Conservation (phyloP, 2,797 vertebrate genomes). For the Cottoperca gobio region DNA sequence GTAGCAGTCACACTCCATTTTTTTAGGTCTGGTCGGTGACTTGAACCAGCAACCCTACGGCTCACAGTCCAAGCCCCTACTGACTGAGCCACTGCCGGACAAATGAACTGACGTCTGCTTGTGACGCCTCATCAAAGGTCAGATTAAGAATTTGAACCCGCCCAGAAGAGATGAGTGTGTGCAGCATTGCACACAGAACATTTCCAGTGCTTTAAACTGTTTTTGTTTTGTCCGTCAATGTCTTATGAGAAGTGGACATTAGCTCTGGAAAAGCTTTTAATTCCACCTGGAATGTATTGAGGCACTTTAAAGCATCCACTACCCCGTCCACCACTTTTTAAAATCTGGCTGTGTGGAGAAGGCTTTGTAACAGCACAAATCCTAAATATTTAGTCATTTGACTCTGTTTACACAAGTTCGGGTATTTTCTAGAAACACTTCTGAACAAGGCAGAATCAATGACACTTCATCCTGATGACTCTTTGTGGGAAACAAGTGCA, state of each 20-base stretch:
- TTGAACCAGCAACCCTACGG: no score
- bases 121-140: no score
- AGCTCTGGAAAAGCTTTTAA: not conserved
- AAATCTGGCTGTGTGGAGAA: not conserved
- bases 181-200: not conserved
- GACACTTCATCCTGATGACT: not conserved
- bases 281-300: not conserved
- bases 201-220: not conserved
- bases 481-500: slow-evolving; percentile 20
- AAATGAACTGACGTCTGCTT: no score
- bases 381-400: not conserved
- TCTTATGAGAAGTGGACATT: not conserved
- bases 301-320: not conserved
- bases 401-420: not conserved
- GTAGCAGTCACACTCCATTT: no score
- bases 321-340: not conserved
- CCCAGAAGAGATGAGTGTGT: not conserved
- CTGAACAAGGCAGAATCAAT: slow-evolving; percentile 10
- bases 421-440: not conserved
- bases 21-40: no score
- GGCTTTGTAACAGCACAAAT: not conserved
- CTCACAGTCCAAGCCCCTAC: no score
- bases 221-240: not conserved
- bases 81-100: no score
- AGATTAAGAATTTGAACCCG: not conserved